phyloP scores from a whole-genome alignment of 2,113 vertebrate genomes.

The Rhinoderma darwinii region DNA sequence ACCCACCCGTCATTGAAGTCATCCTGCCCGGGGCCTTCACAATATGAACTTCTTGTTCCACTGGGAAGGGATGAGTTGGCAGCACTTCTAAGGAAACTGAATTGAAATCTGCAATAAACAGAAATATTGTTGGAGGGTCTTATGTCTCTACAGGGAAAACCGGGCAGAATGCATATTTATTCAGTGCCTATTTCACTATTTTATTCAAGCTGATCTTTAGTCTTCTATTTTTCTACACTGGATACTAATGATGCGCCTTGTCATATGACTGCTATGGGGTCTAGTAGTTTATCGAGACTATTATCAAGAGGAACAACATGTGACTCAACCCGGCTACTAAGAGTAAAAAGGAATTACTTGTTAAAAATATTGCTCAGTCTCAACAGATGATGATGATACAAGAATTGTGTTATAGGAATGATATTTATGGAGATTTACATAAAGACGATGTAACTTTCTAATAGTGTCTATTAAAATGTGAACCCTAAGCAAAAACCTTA shows the following conservation, averaged over 20 bases:
- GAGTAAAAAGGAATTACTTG: background rate
- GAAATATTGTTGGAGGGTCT: constrained; percentile 4
- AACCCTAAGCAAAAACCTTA: background rate
- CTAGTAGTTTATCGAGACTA: background rate
- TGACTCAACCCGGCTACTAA: background rate
- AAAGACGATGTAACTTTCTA: background rate
- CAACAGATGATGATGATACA: background rate
- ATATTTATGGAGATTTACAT: background rate
- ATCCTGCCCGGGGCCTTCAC: constrained; percentile 33
- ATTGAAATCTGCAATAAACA: constrained; percentile 18
- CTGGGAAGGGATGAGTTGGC: constrained; percentile 30
- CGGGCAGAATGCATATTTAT: background rate
- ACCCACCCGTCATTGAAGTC: constrained; percentile 26
- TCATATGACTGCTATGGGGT: background rate
- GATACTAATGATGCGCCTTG: background rate
- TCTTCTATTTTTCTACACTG: background rate
- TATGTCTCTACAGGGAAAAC: background rate
- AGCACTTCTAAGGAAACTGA: background rate
- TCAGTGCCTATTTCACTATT: background rate
- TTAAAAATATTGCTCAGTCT: background rate
- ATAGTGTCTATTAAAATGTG: background rate
- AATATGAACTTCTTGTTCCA: constrained; percentile 48
- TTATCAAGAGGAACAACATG: background rate
- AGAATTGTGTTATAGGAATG: background rate
- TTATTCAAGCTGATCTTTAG: background rate